Evolutionary conservation across 2,888 invertebrate genomes (phyloP).

Genomic region (Scaptomyza polygonia): DNA sequence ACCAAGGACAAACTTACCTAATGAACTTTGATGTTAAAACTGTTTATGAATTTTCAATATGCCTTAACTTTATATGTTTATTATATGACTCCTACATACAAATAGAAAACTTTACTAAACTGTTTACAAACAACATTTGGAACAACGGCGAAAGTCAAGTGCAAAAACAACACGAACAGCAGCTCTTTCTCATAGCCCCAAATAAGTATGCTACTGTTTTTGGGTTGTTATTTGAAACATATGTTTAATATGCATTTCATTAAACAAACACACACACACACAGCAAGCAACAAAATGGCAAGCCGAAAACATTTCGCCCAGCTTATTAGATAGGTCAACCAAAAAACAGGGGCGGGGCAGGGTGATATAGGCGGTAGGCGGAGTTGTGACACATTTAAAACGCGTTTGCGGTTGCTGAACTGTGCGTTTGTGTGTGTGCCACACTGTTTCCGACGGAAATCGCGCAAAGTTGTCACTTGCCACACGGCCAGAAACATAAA

Average conservation of each 20-base stretch:
- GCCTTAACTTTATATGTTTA: neutral
- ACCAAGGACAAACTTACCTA: too few relatives aligned
- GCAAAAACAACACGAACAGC: conserved; percentile 7
- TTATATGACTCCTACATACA: neutral
- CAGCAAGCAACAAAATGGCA: conserved; percentile 36
- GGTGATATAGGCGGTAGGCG: neutral
- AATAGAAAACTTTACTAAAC: neutral
- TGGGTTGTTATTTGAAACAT: conserved; percentile 38
- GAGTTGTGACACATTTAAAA: conserved; percentile 55
- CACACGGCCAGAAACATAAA: conserved; percentile 37
- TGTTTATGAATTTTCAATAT: neutral
- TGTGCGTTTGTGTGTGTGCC: conserved; percentile 30
- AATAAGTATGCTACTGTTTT: conserved; percentile 54
- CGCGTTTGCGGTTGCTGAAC: conserved; percentile 58
- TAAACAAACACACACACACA: conserved; percentile 62
- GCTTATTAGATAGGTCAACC: conserved; percentile 34
- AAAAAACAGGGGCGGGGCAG: neutral
- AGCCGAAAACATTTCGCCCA: conserved; percentile 37
- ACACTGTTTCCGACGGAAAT: conserved; percentile 66
- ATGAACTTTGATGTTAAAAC: neutral
- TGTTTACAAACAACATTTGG: neutral
- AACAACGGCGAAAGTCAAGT: conserved; percentile 1
- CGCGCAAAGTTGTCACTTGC: conserved; percentile 69
- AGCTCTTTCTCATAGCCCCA: conserved; percentile 11
- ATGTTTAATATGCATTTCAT: conserved; percentile 76